These are phyloP conservation scores for Apamea sordens DNA, from an alignment of 2,888 invertebrate species.

Conservation along the genomic window DNA sequence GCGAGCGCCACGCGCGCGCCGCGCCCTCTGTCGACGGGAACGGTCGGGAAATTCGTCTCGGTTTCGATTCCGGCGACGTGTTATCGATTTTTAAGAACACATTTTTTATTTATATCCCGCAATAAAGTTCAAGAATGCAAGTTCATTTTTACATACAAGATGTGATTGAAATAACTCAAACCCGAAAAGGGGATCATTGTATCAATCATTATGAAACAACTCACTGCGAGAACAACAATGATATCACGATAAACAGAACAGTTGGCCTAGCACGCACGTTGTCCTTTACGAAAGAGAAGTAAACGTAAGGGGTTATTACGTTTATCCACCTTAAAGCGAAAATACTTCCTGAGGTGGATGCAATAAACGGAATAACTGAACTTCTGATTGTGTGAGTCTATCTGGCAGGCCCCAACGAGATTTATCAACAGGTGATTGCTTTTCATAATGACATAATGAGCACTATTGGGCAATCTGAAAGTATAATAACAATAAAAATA, in stretches of 20 bases:
- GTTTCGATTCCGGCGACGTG: constrained; percentile 15
- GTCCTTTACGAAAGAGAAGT: neutral
- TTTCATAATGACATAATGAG: too few relatives aligned
- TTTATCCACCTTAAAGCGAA: too few relatives aligned
- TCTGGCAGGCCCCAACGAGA: too few relatives aligned
- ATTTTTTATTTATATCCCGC: neutral
- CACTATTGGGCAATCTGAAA: too few relatives aligned
- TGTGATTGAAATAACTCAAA: neutral
- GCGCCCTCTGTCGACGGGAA: constrained; percentile 52
- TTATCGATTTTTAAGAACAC: constrained; percentile 9
- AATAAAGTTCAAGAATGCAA: neutral
- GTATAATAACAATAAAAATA: too few relatives aligned
- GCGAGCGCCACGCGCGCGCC: constrained; percentile 73
- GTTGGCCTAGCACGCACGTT: too few relatives aligned
- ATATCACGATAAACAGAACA: neutral
- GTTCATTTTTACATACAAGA: neutral
- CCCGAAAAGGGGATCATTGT: neutral
- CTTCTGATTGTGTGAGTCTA: too few relatives aligned
- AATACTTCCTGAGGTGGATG: too few relatives aligned
- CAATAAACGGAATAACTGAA: too few relatives aligned
- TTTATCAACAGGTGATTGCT: too few relatives aligned
- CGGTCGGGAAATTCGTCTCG: constrained; percentile 27
- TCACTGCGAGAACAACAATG: neutral
- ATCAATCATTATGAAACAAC: neutral
- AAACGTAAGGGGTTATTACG: neutral